Base-by-base conservation (phyloP, 2,113 vertebrate species). In the Chloebia gouldiae region DNA sequence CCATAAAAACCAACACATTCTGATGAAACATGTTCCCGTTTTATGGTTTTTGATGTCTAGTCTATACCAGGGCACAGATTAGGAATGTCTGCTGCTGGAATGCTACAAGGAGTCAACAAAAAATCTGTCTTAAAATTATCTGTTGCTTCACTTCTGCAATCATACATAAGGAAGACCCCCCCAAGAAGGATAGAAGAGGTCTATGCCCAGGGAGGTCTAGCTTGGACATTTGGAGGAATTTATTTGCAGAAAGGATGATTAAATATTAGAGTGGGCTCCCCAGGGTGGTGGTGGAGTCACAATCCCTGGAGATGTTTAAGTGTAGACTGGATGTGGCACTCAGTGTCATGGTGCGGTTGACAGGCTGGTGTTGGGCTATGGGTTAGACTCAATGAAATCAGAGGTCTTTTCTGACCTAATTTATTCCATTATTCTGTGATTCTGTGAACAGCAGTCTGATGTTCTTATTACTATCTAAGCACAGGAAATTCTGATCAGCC, bases 91-190 rank as follows among this genome's bases (percentile, higher is more conserved):
- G 25, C 9, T 68, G 5, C 44, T 71, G 28, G 15, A 54, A 54
- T 39, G 33, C 15, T 76, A n/a, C 10, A 4, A 50, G 9, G 2
- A 71, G 10, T 10, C 13, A 79, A 54, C 2, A 2, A 35, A 35
- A 69, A 22, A 7, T 9, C 18, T 50, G 6, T 54, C 51, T 47
- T 64, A 49, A 66, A 75, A 65, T 70, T 22, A 15, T 49, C 14
- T 84, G 17, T 61, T 51, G 30, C 7, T 82, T 88, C 27, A 18
- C 4, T 61, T 64, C 40, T 66, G 35, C 24, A 83, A 30, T 7
- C 7, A 10, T 4, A 5, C 39, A 8, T 49, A 63, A 44, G 5
- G 2, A 71, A n/a, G 45, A 35, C 1, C 1, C 1, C 3, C 11
- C 16, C n/a, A n/a, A 15, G 13, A 84, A 44, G 5, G 35, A 44